These are phyloP conservation scores for Chlorops oryzae DNA, from an alignment of 1,140 invertebrate genomes.

Conservation along the genomic window DNA sequence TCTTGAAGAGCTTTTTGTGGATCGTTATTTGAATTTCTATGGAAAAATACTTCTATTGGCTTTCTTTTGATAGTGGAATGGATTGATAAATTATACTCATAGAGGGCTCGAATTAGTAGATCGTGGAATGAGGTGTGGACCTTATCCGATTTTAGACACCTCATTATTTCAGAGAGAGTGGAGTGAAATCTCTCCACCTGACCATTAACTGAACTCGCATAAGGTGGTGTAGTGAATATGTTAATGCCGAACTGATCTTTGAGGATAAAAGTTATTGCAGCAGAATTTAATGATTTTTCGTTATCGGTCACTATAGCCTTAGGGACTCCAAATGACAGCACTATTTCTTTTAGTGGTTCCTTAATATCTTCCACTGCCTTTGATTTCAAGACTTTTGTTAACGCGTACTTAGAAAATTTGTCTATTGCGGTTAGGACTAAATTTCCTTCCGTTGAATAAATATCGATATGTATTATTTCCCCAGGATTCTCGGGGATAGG, in stretches of 20 bases:
- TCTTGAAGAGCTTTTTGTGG: neutral
- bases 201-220: slow-evolving; percentile 4
- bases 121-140: slow-evolving; percentile 3
- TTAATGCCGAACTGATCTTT: slow-evolving; percentile 13
- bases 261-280: slow-evolving; percentile 15
- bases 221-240: slow-evolving; percentile 15
- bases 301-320: slow-evolving; percentile 12
- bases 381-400: slow-evolving; percentile 14
- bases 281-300: slow-evolving; percentile 14
- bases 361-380: slow-evolving; percentile 14
- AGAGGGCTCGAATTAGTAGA: slow-evolving; percentile 7
- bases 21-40: neutral
- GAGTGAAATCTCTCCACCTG: slow-evolving; percentile 20
- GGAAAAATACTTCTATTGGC: slow-evolving; percentile 9
- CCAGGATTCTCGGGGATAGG: slow-evolving; percentile 12
- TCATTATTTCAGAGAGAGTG: slow-evolving; percentile 17
- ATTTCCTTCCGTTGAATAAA: slow-evolving; percentile 2
- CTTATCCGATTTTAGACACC: slow-evolving; percentile 9
- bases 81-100: slow-evolving; percentile 16
- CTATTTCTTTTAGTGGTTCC: slow-evolving; percentile 9
- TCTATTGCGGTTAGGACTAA: slow-evolving; percentile 14
- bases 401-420: slow-evolving; percentile 18
- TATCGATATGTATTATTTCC: slow-evolving; percentile 15
- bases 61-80: slow-evolving; percentile 11
- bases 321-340: slow-evolving; percentile 14